Evolutionary conservation across 2,797 vertebrate species (phyloP), one percentile per base, ranked within the genome.

Genomic region (Rachycentron canadum): DNA sequence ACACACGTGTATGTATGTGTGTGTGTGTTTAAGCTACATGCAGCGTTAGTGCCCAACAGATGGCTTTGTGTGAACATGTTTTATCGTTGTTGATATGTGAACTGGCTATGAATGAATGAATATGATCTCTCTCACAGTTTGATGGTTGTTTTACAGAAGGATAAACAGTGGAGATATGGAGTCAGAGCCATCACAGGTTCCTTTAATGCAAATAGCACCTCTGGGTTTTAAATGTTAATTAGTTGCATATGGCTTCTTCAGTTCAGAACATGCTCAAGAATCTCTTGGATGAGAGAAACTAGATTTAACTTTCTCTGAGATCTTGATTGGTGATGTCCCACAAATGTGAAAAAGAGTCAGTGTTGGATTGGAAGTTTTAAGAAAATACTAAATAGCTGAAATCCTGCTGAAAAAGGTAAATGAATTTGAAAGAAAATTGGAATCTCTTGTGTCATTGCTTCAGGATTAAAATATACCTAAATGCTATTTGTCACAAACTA

Each of bases 61-160:
- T 93, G 91, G 86, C 69, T 87, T 75, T 16, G 73, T 84, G 77
- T 82, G 77, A 92, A 88, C 72, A 73, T 78, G 80, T 85, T 86
- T 88, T 58, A 73, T 62, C 73, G 57, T 82, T 90, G 89, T 86
- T 92, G 70, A 89, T 88, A 2, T 86, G 59, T 78, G 74, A 78
- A 85, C 79, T 64, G 83, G 82, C 66, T 62, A 65, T 61, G 57
- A 68, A 78, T 86, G 75, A 85, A 32, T 32, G 32, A 7, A n/a
- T n/a, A 88, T 67, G 17, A 76, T 43, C 60, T 69, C 26, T 47
- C 23, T 76, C n/a, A 38, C 60, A 58, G 25, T 43, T 82, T 78
- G 21, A 36, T 41, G 25, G 66, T 45, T 66, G 45, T 34, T 50
- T 71, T 49, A 34, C 47, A 23, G 61, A 45, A 76, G 32, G 1